Percentiles rank a stretch among this genome's conserved stretches.
Conservation (phyloP, 1,140 invertebrate species). For the Drosophila eugracilis region DNA sequence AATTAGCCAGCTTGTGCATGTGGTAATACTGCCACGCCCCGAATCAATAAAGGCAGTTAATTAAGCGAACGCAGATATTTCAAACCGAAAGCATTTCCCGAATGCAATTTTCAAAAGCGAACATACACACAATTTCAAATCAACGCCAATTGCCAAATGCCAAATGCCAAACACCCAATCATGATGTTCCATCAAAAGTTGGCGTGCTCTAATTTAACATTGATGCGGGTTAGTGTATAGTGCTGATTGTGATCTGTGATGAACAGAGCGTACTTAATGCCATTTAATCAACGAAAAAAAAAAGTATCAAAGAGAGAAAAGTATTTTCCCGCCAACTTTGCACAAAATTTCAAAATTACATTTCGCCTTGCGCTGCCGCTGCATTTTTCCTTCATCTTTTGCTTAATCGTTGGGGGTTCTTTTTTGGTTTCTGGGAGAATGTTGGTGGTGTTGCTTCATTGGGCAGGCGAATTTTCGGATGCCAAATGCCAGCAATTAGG, state of each 20-base stretch:
- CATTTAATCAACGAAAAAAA: conserved; percentile 35
- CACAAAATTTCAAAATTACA: conserved; percentile 73
- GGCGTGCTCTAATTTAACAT: conserved; percentile 3
- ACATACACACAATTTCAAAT: conserved; percentile 27
- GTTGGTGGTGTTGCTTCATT: conserved; percentile 60
- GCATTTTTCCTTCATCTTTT: conserved; percentile 44
- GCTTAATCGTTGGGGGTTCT: conserved; percentile 9
- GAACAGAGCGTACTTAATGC: conserved; percentile 30
- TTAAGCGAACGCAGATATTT: conserved; percentile 37
- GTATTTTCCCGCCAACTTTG: conserved; percentile 48
- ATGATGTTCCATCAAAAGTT: conserved; percentile 40
- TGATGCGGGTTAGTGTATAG: conserved; percentile 23
- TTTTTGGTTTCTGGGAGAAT: no score
- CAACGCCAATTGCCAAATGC: conserved; percentile 37
- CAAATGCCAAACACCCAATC: conserved; percentile 20
- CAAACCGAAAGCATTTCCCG: conserved; percentile 13
- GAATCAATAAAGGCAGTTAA: conserved; percentile 46
- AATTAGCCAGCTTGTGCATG: neutral
- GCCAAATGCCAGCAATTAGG: conserved; percentile 66
- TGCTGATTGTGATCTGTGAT: conserved; percentile 22
- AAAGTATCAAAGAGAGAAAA: conserved; percentile 23
- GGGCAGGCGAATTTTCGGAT: conserved; percentile 51
- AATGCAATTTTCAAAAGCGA: conserved; percentile 23
- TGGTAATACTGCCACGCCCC: conserved; percentile 8
- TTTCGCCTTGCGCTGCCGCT: conserved; percentile 49